These are phyloP conservation scores for Axea sp. DNA, from an alignment of 2,888 invertebrate species.

Conservation along the genomic window DNA sequence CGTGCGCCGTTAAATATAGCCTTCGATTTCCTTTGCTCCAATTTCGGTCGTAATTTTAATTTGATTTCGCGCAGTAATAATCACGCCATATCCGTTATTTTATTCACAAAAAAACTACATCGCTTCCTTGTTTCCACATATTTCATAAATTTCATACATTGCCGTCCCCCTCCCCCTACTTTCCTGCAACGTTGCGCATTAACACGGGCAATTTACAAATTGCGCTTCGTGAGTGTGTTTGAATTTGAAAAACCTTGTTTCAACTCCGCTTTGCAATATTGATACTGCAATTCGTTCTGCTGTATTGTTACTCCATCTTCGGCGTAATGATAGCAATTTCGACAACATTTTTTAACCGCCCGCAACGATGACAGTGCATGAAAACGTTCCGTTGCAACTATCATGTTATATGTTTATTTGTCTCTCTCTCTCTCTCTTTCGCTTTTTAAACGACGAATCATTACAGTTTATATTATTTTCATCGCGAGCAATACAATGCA, in stretches of 20 bases:
- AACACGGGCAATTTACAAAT: no score
- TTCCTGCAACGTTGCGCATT: no score
- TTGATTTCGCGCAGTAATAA: no score
- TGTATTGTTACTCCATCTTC: constrained; percentile 22
- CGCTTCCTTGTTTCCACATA: no score
- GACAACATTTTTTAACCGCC: constrained; percentile 2
- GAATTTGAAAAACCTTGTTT: constrained; percentile 4
- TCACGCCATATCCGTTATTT: no score
- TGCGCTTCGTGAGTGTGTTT: neutral
- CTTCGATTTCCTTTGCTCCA: no score
- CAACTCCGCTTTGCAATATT: constrained; percentile 32
- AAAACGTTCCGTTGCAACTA: constrained; percentile 17
- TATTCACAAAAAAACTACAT: no score
- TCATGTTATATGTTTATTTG: constrained; percentile 34
- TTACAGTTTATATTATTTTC: constrained; percentile 50
- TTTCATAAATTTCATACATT: no score
- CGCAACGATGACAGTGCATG: constrained; percentile 27
- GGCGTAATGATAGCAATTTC: constrained; percentile 43
- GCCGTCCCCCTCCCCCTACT: no score
- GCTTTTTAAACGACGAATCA: constrained; percentile 45
- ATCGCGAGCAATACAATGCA: constrained; percentile 38
- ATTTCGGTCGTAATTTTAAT: no score
- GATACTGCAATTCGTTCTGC: constrained; percentile 30
- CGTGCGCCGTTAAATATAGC: neutral
- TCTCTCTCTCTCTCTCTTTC: no score